Evolutionary conservation across 1,140 invertebrate genomes (phyloP), one percentile per base, ranked within the genome.

Genomic region (Orius laevigatus): DNA sequence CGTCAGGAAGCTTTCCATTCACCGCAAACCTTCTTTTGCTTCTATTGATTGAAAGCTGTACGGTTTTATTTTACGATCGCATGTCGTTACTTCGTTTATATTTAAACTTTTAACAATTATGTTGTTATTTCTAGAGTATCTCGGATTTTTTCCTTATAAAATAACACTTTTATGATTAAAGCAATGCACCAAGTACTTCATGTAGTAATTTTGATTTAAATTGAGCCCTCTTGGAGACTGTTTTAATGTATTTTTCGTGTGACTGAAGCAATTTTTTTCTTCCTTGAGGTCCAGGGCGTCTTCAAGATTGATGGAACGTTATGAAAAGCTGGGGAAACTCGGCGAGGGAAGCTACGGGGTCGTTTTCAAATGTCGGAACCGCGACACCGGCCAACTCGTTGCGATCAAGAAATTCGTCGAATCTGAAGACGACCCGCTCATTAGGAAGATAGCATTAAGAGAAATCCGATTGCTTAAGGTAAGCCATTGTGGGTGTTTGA

Each of bases 381-480:
- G 87, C 56, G 93, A 98, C 58, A 97, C 86, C 1, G 89, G 91
- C 5, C 83, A 92, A 58, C 71, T 97, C 38, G 95, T 99, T 10
- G 95, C 95, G 9, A 95, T 98, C 15, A 99, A 99, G 68, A 94
- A 97, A 64, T 98, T 98, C 65, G 84, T 96, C 8, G 94, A 99
- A 66, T 94, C 92, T 10, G 95, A 98, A 66, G 94, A 98, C 58
- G 95, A 98, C 70, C 93, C 94, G 0, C 75, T 95, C 0, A 98
- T 99, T 55, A 76, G 92, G 51, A 98, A 98, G 68, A 99, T 98
- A 52, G 95, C 95, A 1, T 74, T 98, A 49, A 67, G 95, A 57
- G 95, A 98, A 73, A 97, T 98, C 60, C 73, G 94, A 56, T 84
- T 98, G 70, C 71, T 99, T 0, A 98, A 98, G 78, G 93, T 96